Conservation (phyloP, 2,113 vertebrate genomes). For the Oncorhynchus gorbuscha region DNA sequence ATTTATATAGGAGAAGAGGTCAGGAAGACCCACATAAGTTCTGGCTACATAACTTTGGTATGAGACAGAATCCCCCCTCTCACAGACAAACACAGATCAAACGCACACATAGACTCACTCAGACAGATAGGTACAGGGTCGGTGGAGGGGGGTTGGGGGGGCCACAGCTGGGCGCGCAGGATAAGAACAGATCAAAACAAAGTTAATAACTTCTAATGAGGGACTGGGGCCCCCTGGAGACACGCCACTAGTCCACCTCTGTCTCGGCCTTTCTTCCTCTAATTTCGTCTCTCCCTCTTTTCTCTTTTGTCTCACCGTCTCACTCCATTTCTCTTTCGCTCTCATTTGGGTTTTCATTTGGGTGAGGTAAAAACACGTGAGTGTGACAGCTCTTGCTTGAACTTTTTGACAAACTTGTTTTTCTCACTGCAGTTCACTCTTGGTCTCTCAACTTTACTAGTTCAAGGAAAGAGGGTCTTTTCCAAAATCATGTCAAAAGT, state of each 20-base stretch:
- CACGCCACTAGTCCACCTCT: conserved; percentile 37
- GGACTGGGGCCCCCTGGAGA: conserved; percentile 56
- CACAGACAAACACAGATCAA: conserved; percentile 2
- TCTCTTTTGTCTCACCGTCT: conserved; percentile 51
- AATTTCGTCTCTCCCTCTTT: conserved; percentile 20
- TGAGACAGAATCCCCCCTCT: not conserved
- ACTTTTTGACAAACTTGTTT: not conserved
- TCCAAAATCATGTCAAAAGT: not conserved
- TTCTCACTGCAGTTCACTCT: not conserved
- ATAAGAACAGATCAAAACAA: conserved; percentile 78
- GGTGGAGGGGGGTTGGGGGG: conserved; percentile 24
- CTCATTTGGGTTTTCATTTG: conserved; percentile 25
- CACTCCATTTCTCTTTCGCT: conserved; percentile 18
- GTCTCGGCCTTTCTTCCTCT: conserved; percentile 32
- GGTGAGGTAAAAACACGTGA: not conserved
- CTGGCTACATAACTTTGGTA: conserved; percentile 28
- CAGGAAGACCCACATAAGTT: conserved; percentile 32
- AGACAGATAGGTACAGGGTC: conserved; percentile 31
- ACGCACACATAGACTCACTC: not conserved
- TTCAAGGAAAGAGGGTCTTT: not conserved
- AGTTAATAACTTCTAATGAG: conserved; percentile 77
- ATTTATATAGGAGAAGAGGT: conserved; percentile 3
- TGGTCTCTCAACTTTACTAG: not conserved
- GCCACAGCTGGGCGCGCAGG: conserved; percentile 57
- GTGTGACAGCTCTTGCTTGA: not conserved